Conservation (phyloP, 2,797 vertebrate species). For the Glossophaga mutica region DNA sequence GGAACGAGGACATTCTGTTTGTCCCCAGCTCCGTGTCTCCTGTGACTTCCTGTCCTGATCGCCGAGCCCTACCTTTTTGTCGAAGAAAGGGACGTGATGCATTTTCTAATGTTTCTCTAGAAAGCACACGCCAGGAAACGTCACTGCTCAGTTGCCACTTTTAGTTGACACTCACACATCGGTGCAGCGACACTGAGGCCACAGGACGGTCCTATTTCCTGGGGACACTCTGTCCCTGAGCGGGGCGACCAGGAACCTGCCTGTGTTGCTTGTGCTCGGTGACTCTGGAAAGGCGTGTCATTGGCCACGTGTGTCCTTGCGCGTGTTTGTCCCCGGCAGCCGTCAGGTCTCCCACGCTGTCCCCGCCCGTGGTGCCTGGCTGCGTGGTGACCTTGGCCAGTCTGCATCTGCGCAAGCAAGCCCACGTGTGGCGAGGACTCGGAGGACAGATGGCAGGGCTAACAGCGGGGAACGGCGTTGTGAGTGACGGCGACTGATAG, state of each 20-base stretch:
- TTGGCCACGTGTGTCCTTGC: slow-evolving; percentile 59
- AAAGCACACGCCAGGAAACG: not conserved
- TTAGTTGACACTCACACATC: not conserved
- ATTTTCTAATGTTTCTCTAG: not conserved
- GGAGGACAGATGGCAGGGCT: slow-evolving; percentile 55
- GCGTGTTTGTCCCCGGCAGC: slow-evolving; percentile 66
- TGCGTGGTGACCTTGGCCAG: slow-evolving; percentile 65
- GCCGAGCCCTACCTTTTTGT: not conserved
- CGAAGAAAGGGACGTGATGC: not conserved
- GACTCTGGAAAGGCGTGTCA: slow-evolving; percentile 55
- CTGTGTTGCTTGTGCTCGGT: slow-evolving; percentile 1
- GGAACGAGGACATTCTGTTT: not conserved
- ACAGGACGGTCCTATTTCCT: not conserved
- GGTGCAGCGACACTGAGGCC: not conserved
- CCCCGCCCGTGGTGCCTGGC: slow-evolving; percentile 65
- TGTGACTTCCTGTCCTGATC: not conserved
- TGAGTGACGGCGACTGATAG: not conserved
- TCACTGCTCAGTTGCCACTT: not conserved
- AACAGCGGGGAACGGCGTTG: slow-evolving; percentile 16
- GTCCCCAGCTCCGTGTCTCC: not conserved
- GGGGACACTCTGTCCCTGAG: not conserved
- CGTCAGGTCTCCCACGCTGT: slow-evolving; percentile 65
- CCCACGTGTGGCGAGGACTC: not conserved
- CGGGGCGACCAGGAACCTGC: slow-evolving; percentile 40
- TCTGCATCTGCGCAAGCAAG: slow-evolving; percentile 54